Evolutionary conservation across 2,797 vertebrate species (phyloP).

Genomic region (Pipistrellus nathusii): DNA sequence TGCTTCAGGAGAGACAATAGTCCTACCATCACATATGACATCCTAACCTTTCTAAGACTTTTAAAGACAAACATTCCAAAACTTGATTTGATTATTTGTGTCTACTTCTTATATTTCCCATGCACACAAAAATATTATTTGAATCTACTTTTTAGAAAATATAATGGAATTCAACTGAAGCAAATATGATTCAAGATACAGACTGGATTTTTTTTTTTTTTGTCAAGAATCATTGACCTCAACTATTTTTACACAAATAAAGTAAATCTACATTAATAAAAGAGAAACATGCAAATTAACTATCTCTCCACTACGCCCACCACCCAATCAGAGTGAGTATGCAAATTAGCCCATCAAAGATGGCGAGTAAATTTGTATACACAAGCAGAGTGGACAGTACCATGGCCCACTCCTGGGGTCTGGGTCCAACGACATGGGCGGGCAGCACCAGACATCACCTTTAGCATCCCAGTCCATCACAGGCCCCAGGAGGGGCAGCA

Average conservation of each 20-base stretch:
- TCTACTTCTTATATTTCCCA: not conserved
- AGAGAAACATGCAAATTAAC: too few species aligned
- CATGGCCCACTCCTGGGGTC: too few species aligned
- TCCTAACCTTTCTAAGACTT: conserved; percentile 58
- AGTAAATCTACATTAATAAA: not conserved
- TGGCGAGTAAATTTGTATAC: too few species aligned
- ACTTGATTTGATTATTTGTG: conserved; percentile 23
- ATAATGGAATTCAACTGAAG: not conserved
- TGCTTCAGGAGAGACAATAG: not conserved
- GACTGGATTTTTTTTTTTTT: conserved; percentile 18
- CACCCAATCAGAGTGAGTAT: too few species aligned
- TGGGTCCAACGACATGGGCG: too few species aligned
- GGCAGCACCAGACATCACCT: too few species aligned
- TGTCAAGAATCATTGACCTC: not conserved
- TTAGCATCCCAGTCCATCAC: too few species aligned
- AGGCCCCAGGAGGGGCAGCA: too few species aligned
- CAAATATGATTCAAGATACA: not conserved
- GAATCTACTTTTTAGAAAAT: conserved; percentile 23
- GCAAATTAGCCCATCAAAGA: too few species aligned
- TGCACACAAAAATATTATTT: not conserved
- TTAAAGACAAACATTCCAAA: conserved; percentile 21
- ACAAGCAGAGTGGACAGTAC: too few species aligned
- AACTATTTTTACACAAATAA: not conserved
- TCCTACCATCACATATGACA: not conserved
- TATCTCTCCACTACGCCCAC: too few species aligned